Evolutionary conservation across 1,140 invertebrate genomes (phyloP).

Genomic region (Pantala flavescens): DNA sequence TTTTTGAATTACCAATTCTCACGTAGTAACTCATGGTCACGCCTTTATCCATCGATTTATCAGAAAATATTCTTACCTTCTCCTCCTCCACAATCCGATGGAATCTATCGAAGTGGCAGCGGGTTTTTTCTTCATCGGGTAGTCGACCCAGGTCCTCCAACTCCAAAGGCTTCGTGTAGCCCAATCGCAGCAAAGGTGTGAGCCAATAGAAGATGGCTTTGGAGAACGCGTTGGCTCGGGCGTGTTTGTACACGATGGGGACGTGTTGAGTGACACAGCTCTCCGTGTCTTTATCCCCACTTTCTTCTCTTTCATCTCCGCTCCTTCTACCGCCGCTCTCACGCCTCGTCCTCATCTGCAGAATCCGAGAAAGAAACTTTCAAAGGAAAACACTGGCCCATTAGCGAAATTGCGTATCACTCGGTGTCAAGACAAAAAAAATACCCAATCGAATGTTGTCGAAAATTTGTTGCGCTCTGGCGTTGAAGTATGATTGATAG

Average conservation of each 20-base stretch:
- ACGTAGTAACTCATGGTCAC: no score
- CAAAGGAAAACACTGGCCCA: no score
- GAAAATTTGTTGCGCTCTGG: no score
- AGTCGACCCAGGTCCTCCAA: constrained; percentile 57
- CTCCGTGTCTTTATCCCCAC: background rate
- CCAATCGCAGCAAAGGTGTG: constrained; percentile 50
- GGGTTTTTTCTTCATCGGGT: constrained; percentile 48
- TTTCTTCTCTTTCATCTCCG: background rate
- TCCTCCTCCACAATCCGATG: constrained; percentile 37
- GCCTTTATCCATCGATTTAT: no score
- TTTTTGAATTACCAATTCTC: no score
- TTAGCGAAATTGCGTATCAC: no score
- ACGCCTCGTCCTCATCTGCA: background rate
- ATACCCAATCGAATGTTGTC: no score
- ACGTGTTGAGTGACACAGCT: background rate
- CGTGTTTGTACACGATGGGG: constrained; percentile 37
- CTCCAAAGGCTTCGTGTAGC: constrained; percentile 54
- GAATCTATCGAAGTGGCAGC: constrained; percentile 43
- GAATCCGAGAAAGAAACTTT: background rate
- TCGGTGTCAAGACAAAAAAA: no score
- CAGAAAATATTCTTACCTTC: constrained; percentile 33
- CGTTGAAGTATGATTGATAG: no score
- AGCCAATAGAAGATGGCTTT: constrained; percentile 71
- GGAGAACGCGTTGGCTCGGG: constrained; percentile 51
- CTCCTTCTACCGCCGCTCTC: background rate